Conservation (phyloP, 1,140 invertebrate genomes). For the Ptiloglossa arizonensis region DNA sequence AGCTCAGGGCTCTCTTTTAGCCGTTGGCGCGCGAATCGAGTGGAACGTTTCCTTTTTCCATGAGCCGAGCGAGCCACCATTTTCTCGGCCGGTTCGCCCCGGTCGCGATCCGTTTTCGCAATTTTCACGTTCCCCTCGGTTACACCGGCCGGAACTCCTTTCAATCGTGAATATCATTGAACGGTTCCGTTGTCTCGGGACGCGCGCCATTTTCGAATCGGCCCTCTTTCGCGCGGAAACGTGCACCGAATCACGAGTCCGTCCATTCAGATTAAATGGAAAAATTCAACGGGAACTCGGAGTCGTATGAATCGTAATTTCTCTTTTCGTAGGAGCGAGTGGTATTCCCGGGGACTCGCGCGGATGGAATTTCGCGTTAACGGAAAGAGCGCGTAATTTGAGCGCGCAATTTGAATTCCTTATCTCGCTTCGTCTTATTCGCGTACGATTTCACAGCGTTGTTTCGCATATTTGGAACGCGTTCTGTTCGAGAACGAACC, state of each 20-base stretch:
- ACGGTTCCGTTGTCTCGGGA: slow-evolving; percentile 43
- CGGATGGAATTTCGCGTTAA: no score
- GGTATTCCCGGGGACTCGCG: no score
- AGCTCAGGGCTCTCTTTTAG: slow-evolving; percentile 5
- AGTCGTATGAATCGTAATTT: slow-evolving; percentile 25
- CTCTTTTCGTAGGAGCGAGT: not conserved
- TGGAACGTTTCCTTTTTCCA: not conserved
- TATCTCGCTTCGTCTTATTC: no score
- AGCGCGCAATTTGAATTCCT: no score
- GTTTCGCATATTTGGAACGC: no score
- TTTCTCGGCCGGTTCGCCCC: not conserved
- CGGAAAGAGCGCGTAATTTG: no score
- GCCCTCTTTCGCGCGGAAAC: not conserved
- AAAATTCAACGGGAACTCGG: not conserved
- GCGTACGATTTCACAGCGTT: no score
- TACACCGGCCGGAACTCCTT: slow-evolving; percentile 45
- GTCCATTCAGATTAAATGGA: not conserved
- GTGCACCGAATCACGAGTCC: slow-evolving; percentile 42
- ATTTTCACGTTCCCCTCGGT: slow-evolving; percentile 44
- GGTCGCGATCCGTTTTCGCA: slow-evolving; percentile 10
- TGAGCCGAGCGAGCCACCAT: not conserved
- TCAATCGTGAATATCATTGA: slow-evolving; percentile 54
- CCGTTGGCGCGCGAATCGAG: not conserved
- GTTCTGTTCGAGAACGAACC: no score
- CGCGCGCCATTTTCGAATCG: slow-evolving; percentile 32